phyloP scores from a whole-genome alignment of 2,888 invertebrate species.

The Baronia brevicornis region DNA sequence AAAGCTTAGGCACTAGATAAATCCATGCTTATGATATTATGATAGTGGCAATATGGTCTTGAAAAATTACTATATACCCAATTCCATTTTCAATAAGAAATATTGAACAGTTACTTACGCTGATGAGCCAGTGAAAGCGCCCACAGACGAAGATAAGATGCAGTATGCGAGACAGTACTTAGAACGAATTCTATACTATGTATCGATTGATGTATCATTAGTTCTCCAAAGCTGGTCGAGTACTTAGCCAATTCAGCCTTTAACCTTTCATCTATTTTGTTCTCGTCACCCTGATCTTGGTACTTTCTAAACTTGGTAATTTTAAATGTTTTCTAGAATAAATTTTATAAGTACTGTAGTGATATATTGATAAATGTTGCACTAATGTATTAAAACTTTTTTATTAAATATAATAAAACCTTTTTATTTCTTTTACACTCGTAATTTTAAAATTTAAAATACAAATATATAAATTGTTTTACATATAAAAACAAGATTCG shows the following conservation, averaged over 20 bases:
- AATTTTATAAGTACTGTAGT: background rate
- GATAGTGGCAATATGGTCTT: no score
- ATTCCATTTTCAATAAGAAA: no score
- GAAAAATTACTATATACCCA: no score
- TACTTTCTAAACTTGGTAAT: constrained; percentile 23
- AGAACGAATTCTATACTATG: constrained; percentile 93
- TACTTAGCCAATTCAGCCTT: constrained; percentile 24
- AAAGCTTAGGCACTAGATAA: no score
- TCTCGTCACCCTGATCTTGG: constrained; percentile 22
- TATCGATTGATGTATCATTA: constrained; percentile 88
- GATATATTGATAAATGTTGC: no score
- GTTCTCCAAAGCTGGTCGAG: constrained; percentile 74
- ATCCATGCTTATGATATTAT: no score
- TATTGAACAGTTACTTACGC: constrained; percentile 72
- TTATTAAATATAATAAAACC: no score
- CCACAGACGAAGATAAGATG: constrained; percentile 93
- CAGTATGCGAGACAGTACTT: constrained; percentile 92
- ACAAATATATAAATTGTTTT: no score
- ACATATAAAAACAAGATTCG: no score
- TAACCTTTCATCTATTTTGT: constrained; percentile 18
- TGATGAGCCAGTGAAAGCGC: constrained; percentile 91
- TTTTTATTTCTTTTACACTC: no score
- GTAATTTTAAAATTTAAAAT: no score
- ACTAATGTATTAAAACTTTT: no score
- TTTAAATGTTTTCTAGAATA: constrained; percentile 27